These are phyloP conservation scores for Drosophila kurseongensis DNA, from an alignment of 1,140 invertebrate genomes.

Conservation along the genomic window DNA sequence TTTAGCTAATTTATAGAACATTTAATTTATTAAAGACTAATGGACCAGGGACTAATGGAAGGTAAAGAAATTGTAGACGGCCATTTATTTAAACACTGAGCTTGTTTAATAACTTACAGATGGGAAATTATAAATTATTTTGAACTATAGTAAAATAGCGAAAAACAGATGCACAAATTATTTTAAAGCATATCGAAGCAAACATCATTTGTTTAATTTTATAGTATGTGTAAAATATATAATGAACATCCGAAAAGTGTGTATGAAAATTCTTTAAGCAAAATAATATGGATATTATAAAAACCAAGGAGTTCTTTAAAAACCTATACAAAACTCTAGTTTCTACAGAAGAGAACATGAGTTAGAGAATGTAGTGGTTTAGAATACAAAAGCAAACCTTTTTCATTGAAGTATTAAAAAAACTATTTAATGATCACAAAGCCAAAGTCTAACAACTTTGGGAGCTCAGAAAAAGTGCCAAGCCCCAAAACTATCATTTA, in stretches of 20 bases:
- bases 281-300: not conserved
- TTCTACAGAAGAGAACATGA: constrained; percentile 17
- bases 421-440: constrained; percentile 1
- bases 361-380: not conserved
- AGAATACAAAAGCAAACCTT: not conserved
- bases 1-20: not conserved
- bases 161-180: no score
- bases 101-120: no score
- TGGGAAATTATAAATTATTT: no score
- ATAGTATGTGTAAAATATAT: no score
- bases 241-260: no score
- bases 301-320: not conserved
- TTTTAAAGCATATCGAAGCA: no score
- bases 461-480: constrained; percentile 1
- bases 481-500: constrained; percentile 32
- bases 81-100: no score
- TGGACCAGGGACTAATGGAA: no score
- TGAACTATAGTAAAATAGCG: no score
- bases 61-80: no score
- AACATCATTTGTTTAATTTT: no score
- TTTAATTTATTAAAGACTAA: not conserved
- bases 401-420: not conserved
- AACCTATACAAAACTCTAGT: not conserved
- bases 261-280: no score
- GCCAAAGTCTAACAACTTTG: not conserved